Base-by-base conservation (phyloP, 2,888 invertebrate species). In the Sinopyrophorus schimmeli region DNA sequence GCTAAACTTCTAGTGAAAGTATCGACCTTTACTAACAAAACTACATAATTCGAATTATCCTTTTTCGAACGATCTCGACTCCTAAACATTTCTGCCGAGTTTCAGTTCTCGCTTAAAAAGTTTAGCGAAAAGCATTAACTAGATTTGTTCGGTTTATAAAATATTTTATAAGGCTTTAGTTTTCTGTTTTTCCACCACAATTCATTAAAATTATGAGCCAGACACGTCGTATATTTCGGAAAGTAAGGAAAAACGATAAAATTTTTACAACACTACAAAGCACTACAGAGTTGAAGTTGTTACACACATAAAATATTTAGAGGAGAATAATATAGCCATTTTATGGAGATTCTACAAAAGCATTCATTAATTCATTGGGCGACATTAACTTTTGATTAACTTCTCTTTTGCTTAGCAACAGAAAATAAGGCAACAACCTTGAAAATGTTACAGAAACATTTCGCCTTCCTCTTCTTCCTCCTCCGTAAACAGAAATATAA, bases 251-350 rank as follows among this genome's bases (percentile, higher is more conserved):
- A 24, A 11, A n/a, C 43, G 17, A 43, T 43, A 43, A 43, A 43
- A 43, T 18, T 43, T 43, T 43, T 43, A 43, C 32, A 43, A 18
- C 43, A 35, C 42, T 42, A 42, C 27, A 43, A 43, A 43, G 27
- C 24, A 32, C 34, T 26, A 15, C 20, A 32, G 43, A 41, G 21
- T 26, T 42, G 31, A 32, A 32, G 18, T 32, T 32, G 6, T 32
- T 32, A 32, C 32, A n/a, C 31, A 41, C 41, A 41, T 41, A 41
- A 42, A 42, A 32, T 12, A 43, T 34, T 43, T 35, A 34, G 18
- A 34, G 43, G 24, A 43, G 35, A 32, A 27, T 26, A 43, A 43
- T 43, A 28, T 12, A 15, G 9, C 20, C n/a, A 43, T 34, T 43
- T 43, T 43, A 43, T 43, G 15, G 32, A 17, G 23, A 26, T 32